Base-by-base conservation (phyloP, 2,888 invertebrate genomes). In the Xestoiulus laeticollis region DNA sequence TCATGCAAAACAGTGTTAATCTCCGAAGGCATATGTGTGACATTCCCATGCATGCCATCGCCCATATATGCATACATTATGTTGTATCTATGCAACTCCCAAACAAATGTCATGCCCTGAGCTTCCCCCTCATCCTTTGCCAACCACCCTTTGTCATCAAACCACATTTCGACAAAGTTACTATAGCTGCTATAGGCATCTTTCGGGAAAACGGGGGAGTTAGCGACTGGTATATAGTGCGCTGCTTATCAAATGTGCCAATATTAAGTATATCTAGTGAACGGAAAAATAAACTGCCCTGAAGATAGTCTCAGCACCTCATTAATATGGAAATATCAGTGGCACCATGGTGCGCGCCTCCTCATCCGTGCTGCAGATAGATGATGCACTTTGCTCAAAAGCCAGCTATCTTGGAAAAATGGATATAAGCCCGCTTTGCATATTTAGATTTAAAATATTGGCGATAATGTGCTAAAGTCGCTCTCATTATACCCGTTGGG, bases 251-350 rank as follows among this genome's bases (percentile, higher is more conserved):
- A 84, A 84, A 84, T 84, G 84, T 84, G 84, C 43, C 84, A 84
- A 84, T 84, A 48, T 85, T 85, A 85, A 85, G 33, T 38, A 84
- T 84, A 84, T 84, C 86, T 85, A 85, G 53, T 43, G 86, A 85
- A 30, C 86, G 48, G 53, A 85, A 38, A 44, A 85, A 48, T 85
- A 38, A 85, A 48, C 30, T 85, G 86, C 86, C 86, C 86, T 48
- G 48, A 85, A 85, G 86, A 48, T 85, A 85, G 86, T 44, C 43
- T 85, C 86, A 44, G 44, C 84, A 38, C 86, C 86, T 48, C 53
- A 85, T 85, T 85, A 85, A 85, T 85, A 85, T 85, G 86, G 43
- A 85, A 85, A 85, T 85, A 84, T 84, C 84, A 84, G 84, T 26
- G 68, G 26, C 68, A 68, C 68, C 68, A 68, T 26, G 68, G 68